These are phyloP conservation scores for Gobio occitaniae DNA, from an alignment of 2,797 vertebrate genomes.

Conservation along the genomic window DNA sequence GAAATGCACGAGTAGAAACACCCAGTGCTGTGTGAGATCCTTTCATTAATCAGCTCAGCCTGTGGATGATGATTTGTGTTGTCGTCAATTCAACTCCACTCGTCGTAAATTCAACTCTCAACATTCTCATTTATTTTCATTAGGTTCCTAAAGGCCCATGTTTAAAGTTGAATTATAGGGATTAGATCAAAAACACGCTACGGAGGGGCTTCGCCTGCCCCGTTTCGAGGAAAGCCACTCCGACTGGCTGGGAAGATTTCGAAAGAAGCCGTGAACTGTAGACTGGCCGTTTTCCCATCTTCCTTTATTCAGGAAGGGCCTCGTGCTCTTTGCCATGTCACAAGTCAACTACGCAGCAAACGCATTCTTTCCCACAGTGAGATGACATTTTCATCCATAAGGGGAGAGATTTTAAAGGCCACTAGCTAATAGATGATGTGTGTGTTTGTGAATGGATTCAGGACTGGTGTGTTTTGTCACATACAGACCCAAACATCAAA, in stretches of 20 bases:
- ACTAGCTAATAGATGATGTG: constrained; percentile 30
- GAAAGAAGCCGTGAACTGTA: constrained; percentile 10
- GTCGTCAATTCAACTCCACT: constrained; percentile 19
- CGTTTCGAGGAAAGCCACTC: constrained; percentile 18
- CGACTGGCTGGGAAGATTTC: constrained; percentile 26
- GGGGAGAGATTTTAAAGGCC: constrained; percentile 28
- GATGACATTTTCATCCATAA: constrained; percentile 23
- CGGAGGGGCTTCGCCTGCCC: constrained; percentile 16
- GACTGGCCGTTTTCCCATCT: constrained; percentile 53
- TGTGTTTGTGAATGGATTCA: constrained; percentile 13
- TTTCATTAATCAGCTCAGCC: constrained; percentile 42
- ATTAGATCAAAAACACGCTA: constrained; percentile 37
- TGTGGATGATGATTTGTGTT: constrained; percentile 48
- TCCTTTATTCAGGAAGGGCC: constrained; percentile 18
- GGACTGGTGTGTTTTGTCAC: not conserved
- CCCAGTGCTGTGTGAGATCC: constrained; percentile 30
- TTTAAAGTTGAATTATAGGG: constrained; percentile 54
- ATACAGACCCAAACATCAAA: constrained; percentile 17
- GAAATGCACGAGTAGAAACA: constrained; percentile 30
- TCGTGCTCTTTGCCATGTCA: constrained; percentile 50
- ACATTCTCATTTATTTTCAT: constrained; percentile 50
- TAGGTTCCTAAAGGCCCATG: constrained; percentile 28
- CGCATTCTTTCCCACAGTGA: constrained; percentile 59
- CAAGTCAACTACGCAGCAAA: constrained; percentile 24
- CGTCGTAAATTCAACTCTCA: not conserved